Evolutionary conservation across 2,888 invertebrate species (phyloP).

Genomic region (Andricus curvator): DNA sequence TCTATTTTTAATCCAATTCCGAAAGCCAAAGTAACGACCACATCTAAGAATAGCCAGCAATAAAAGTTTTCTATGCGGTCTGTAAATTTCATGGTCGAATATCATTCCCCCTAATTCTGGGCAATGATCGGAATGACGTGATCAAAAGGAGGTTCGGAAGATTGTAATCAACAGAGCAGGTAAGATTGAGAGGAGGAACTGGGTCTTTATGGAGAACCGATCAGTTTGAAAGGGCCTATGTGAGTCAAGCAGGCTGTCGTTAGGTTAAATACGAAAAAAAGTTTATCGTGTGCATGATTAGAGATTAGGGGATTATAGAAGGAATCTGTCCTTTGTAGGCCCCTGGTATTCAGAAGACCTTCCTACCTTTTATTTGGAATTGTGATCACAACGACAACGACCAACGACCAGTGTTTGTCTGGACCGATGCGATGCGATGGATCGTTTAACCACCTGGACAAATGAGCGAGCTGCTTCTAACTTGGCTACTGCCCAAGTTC

Average conservation of each 20-base stretch:
- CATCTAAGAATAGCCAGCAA: not conserved
- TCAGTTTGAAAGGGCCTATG: not conserved
- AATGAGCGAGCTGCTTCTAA: constrained; percentile 19
- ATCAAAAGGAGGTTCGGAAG: not conserved
- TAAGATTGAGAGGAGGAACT: constrained; percentile 5
- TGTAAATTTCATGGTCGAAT: not conserved
- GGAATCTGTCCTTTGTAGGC: not conserved
- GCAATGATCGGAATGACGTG: constrained; percentile 1
- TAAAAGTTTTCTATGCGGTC: not conserved
- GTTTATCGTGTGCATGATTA: not conserved
- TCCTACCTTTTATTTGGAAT: constrained; percentile 1
- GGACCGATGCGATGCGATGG: constrained; percentile 31
- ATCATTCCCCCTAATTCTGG: not conserved
- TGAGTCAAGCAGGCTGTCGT: not conserved
- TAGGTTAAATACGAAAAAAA: not conserved
- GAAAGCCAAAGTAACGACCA: not conserved
- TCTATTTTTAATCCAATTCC: not conserved
- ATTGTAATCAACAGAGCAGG: not conserved
- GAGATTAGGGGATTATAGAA: not conserved
- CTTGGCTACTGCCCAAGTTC: constrained; percentile 39
- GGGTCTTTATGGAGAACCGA: not conserved
- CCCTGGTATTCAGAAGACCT: not conserved
- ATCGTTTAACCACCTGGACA: constrained; percentile 36
- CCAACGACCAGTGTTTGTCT: constrained; percentile 16
- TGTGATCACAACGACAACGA: constrained; percentile 6